Base-by-base conservation (phyloP, 92 coral and sea anemone species). In the Parazoanthus darwini region DNA sequence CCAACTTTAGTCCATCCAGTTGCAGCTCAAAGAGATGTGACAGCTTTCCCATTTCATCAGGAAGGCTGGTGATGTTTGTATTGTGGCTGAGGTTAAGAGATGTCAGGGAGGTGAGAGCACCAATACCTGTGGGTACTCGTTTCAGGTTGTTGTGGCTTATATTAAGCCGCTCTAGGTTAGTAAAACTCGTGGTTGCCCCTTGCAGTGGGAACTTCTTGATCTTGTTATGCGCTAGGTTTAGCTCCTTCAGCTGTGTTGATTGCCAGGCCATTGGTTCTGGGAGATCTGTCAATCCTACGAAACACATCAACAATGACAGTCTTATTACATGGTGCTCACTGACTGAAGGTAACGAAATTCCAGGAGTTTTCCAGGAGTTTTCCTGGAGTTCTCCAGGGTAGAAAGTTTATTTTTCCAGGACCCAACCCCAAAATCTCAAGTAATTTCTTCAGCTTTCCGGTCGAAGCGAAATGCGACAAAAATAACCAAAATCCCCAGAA, bases 41-140 rank as follows among this genome's bases (percentile, higher is more conserved):
- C 67, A 97, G 88, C 63, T 93, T 89, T 59, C 99, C 99, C 98
- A 97, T 97, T 88, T 97, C 99, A 78, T 97, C 97, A 37, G 99
- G 98, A n/a, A 97, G 91, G 39, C 80, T 78, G 1, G 91, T 92
- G 89, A 95, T 94, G 25, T 92, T 91, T 56, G 95, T 54, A 86
- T 97, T 97, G 67, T 92, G 90, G 65, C 99, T 93, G 38, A 97
- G 65, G 86, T 95, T 93, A 0, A 97, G 95, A 22, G 98, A 96
- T 4, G 92, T 96, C 87, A 97, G 63, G 6, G 98, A 89, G 72
- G 91, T 91, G 74, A 97, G 91, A 6, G 81, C 90, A 6, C 99
- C 99, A 65, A 97, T 97, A 11, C 97, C 96, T 39, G 77, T 86
- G 23, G 99, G 98, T 3, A 97, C 93, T 38, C 91, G 88, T 79